A percentile compares a stretch with the other conserved stretches of the same genome.
These are phyloP conservation scores for Dolichallabes microphthalmus DNA, from an alignment of 2,113 vertebrate genomes.

Conservation along the genomic window DNA sequence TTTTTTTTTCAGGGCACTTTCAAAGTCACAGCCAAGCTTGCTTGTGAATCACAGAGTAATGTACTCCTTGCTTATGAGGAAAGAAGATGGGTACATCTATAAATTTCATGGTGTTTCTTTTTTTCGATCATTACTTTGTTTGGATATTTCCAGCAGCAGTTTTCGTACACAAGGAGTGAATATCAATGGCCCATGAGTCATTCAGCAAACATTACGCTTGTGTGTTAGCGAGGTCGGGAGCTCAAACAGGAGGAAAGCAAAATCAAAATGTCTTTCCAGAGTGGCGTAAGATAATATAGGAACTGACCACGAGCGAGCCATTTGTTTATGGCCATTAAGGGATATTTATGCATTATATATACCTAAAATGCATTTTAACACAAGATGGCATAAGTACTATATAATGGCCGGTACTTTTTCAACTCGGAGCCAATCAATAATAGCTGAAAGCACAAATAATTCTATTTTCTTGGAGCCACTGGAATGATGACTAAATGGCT, in stretches of 20 bases:
- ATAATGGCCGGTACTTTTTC: slow-evolving; percentile 79
- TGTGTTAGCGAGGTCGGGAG: not conserved
- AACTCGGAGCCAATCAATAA: slow-evolving; percentile 79
- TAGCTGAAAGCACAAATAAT: slow-evolving; percentile 83
- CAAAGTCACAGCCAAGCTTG: slow-evolving; percentile 55
- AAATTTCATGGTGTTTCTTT: slow-evolving; percentile 35
- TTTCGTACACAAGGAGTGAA: not conserved
- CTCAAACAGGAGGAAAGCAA: slow-evolving; percentile 10
- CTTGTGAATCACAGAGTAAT: slow-evolving; percentile 52
- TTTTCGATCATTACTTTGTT: slow-evolving; percentile 14
- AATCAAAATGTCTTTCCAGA: slow-evolving; percentile 3
- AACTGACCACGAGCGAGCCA: slow-evolving; percentile 40
- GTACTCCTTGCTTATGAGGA: slow-evolving; percentile 39
- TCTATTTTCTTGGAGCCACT: slow-evolving; percentile 78
- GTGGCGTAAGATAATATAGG: slow-evolving; percentile 15
- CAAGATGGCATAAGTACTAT: slow-evolving; percentile 71
- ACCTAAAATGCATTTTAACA: slow-evolving; percentile 82
- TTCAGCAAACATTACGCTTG: slow-evolving; percentile 6
- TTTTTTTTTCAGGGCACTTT: slow-evolving; percentile 36
- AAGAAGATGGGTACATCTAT: slow-evolving; percentile 43
- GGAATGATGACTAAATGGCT: slow-evolving; percentile 80
- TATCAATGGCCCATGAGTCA: slow-evolving; percentile 26
- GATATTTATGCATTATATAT: slow-evolving; percentile 75
- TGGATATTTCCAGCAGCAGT: slow-evolving; percentile 39
- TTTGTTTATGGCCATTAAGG: slow-evolving; percentile 75